Base-by-base conservation (phyloP, 2,113 vertebrate species). In the Sinocyclocheilus anophthalmus region DNA sequence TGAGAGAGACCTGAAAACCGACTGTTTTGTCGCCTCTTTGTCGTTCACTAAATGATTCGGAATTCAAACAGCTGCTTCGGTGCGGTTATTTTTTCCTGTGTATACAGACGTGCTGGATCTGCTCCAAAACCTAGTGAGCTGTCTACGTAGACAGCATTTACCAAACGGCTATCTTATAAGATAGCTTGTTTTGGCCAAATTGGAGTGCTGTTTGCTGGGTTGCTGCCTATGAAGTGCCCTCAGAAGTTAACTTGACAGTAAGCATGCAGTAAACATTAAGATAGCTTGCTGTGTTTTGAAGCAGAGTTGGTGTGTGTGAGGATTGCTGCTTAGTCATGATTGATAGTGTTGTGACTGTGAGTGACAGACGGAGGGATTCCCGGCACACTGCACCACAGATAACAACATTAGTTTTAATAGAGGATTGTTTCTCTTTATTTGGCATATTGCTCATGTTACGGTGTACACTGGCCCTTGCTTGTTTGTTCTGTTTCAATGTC, bases 261-360 rank as follows among this genome's bases (percentile, higher is more conserved):
- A 33, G 63, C 24, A 65, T 67, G 26, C n/a, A 67, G 26, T 33
- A 33, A 26, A 33, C 26, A 69, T 72, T 39, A 72, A 42, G 69
- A 72, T 42, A 22, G 20, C 37, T 22, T 42, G 37, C 18, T 42
- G 70, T 73, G 33, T 39, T 48, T 48, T 12, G 42, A 11, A 10
- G 42, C 42, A 2, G 42, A 45, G 42, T 9, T 11, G 42, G 42
- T 11, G 45, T 48, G 45, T 48, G 45, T 48, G 10, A 39, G 39
- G 39, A 39, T 39, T 5, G 39, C 39, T 39, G 5, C 39, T 39
- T 12, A 12, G 45, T 48, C 10, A 48, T 48, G 16, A 59, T 63
- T 65, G 45, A 67, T 67, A 83, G 26, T 69, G 20, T 63, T 83
- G 30, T 42, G 77, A 73, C 55, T 67, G 42, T 30, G 30, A 53